phyloP scores from a whole-genome alignment of 2,888 invertebrate species.

The Neoitamus cyanurus region DNA sequence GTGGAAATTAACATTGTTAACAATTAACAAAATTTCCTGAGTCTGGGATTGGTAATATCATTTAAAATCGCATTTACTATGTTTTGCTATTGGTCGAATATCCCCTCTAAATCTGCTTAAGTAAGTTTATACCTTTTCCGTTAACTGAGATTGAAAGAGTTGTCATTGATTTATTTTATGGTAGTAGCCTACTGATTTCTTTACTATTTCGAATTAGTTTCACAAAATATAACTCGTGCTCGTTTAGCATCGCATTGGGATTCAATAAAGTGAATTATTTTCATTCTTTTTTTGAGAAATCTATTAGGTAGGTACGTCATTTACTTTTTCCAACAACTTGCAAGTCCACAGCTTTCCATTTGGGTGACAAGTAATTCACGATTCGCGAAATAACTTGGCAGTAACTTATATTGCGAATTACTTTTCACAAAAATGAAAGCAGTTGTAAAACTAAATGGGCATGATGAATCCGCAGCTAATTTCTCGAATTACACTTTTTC shows the following conservation, averaged over 20 bases:
- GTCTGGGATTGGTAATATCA: too few species aligned
- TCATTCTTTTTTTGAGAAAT: background rate
- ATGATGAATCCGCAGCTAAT: background rate
- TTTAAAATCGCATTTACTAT: too few species aligned
- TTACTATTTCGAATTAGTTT: background rate
- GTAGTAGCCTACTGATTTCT: too few species aligned
- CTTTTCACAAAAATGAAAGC: conserved; percentile 1
- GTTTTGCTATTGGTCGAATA: too few species aligned
- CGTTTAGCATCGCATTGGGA: background rate
- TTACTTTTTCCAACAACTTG: background rate
- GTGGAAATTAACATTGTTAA: too few species aligned
- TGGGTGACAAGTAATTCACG: background rate
- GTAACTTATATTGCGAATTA: background rate
- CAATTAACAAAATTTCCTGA: too few species aligned
- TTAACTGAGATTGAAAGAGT: too few species aligned
- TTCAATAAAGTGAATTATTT: background rate
- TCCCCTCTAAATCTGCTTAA: too few species aligned
- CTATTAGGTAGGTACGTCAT: background rate
- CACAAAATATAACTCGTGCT: background rate
- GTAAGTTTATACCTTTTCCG: too few species aligned
- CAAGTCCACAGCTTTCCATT: background rate
- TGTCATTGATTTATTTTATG: too few species aligned
- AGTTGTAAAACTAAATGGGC: background rate
- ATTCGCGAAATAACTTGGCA: background rate
- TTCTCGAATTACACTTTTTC: background rate